A percentile compares a stretch with the other conserved stretches of the same genome.
phyloP scores from a whole-genome alignment of 2,113 vertebrate species.

The Notiomystis cincta region DNA sequence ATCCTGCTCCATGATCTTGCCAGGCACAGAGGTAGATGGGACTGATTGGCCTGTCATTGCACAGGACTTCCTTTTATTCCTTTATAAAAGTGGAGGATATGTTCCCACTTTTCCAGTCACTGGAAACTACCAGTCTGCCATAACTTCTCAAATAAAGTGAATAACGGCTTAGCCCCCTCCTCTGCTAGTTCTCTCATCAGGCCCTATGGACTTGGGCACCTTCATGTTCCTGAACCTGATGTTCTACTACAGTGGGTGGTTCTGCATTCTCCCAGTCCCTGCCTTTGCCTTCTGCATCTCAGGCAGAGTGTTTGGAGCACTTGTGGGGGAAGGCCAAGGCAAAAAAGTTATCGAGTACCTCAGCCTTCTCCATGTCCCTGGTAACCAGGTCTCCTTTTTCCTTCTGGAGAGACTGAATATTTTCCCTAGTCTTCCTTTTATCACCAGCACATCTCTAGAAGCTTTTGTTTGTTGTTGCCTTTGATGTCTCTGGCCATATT shows the following conservation, averaged over 20 bases:
- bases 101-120: background rate
- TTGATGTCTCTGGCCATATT: background rate
- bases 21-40: background rate
- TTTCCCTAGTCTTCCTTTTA: background rate
- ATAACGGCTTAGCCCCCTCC: fast-evolving
- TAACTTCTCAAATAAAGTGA: background rate
- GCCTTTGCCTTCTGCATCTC: background rate
- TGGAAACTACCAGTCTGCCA: background rate
- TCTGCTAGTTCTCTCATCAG: background rate
- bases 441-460: background rate
- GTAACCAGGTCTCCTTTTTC: background rate
- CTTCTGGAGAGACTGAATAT: background rate
- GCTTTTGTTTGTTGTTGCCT: background rate
- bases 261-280: background rate
- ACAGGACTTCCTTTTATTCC: background rate
- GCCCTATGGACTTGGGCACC: background rate
- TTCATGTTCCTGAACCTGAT: background rate
- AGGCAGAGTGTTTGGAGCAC: background rate
- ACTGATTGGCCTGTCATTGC: background rate
- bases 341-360: background rate
- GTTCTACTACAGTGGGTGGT: background rate
- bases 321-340: background rate
- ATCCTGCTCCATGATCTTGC: background rate
- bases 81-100: background rate
- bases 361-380: too few relatives aligned